These are phyloP conservation scores for Eupithecia inturbata DNA, from an alignment of 2,888 invertebrate species.

Conservation along the genomic window DNA sequence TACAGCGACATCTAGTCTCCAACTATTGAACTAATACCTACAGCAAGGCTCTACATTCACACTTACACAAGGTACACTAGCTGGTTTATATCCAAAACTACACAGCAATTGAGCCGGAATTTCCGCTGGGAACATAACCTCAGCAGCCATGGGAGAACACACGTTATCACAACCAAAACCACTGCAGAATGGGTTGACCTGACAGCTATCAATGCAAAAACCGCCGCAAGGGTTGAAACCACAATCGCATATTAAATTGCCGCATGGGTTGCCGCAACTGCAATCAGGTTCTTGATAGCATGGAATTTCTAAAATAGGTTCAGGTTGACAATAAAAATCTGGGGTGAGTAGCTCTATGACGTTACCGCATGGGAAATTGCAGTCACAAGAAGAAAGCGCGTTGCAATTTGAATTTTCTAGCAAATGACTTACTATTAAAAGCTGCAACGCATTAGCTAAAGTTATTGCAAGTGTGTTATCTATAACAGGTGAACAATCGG, in stretches of 20 bases:
- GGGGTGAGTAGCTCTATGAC: slow-evolving; percentile 29
- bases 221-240: slow-evolving; percentile 2
- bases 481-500: slow-evolving; percentile 41
- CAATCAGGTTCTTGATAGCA: slow-evolving; percentile 26
- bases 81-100: slow-evolving; percentile 52
- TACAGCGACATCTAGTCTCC: not conserved
- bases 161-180: slow-evolving; percentile 19
- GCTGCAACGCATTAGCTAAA: slow-evolving; percentile 66
- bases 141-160: slow-evolving; percentile 47
- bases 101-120: slow-evolving; percentile 60
- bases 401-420: slow-evolving; percentile 7
- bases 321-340: slow-evolving; percentile 31
- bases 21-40: not conserved
- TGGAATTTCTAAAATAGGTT: slow-evolving; percentile 24
- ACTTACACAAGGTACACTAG: slow-evolving; percentile 54
- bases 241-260: not conserved
- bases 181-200: slow-evolving; percentile 18
- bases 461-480: slow-evolving; percentile 66
- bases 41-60: slow-evolving; percentile 53
- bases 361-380: slow-evolving; percentile 26
- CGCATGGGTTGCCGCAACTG: slow-evolving; percentile 5
- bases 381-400: slow-evolving; percentile 10
- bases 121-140: slow-evolving; percentile 54
- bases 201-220: slow-evolving; percentile 5
- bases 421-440: slow-evolving; percentile 58